Conservation (phyloP, 2,113 vertebrate genomes). For the Callocephalon fimbriatum region DNA sequence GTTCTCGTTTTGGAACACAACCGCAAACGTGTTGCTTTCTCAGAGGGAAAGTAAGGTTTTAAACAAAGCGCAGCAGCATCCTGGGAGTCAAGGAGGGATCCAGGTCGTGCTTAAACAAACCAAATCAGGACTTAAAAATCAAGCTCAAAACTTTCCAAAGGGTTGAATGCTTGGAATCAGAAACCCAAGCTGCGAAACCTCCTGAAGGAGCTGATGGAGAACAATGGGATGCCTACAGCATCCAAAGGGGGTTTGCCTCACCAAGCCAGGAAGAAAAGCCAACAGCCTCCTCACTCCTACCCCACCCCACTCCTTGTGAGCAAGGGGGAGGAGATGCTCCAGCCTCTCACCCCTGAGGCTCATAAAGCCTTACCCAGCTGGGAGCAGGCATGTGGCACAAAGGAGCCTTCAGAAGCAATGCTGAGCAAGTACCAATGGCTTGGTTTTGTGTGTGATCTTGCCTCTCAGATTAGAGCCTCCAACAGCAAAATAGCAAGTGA, state of each 20-base stretch:
- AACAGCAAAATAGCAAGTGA: neutral
- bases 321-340: neutral
- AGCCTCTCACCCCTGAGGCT: neutral
- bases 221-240: accelerated
- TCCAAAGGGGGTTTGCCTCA: accelerated
- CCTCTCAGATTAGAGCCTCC: neutral
- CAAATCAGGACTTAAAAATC: too few relatives aligned
- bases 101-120: too few relatives aligned
- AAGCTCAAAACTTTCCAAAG: too few relatives aligned
- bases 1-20: too few relatives aligned
- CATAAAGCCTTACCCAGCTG: neutral
- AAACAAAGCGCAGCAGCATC: too few relatives aligned
- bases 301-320: neutral
- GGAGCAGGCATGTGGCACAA: neutral
- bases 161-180: too few relatives aligned
- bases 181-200: neutral
- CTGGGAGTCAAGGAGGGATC: too few relatives aligned
- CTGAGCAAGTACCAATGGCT: accelerated
- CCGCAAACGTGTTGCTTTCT: too few relatives aligned
- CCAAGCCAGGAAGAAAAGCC: neutral
- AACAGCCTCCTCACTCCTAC: accelerated
- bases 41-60: too few relatives aligned
- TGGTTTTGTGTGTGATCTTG: neutral
- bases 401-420: neutral
- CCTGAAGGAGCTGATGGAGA: neutral